Percentiles rank a stretch among this genome's conserved stretches.
Evolutionary conservation across 1,140 invertebrate genomes (phyloP).

Genomic region (Drosophila carrolli): DNA sequence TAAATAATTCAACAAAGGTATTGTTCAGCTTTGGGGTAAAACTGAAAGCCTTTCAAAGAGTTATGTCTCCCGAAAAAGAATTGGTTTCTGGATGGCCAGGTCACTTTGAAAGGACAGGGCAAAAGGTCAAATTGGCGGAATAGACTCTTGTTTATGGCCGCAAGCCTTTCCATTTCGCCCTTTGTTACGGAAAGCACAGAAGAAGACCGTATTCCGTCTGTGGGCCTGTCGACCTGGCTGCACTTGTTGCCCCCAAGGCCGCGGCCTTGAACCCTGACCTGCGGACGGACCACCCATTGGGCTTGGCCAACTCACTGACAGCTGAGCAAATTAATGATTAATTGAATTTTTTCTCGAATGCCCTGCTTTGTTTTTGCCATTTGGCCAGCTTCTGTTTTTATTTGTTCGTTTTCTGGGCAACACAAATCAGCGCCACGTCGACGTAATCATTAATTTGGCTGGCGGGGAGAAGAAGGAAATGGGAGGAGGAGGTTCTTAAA

Average conservation of each 20-base stretch:
- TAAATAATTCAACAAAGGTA: no score
- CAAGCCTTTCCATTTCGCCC: neutral
- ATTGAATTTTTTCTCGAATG: conserved; percentile 47
- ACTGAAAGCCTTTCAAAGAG: no score
- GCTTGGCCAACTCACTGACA: conserved; percentile 31
- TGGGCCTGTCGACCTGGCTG: neutral
- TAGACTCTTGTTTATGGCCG: neutral
- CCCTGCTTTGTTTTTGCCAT: conserved; percentile 6
- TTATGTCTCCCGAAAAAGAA: no score
- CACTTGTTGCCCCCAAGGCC: conserved; percentile 26
- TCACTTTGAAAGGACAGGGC: neutral
- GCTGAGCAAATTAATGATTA: conserved; percentile 68
- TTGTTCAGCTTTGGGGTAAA: no score
- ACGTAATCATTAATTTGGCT: conserved; percentile 37
- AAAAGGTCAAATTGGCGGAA: neutral
- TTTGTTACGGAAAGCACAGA: no score
- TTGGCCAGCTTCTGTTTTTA: neutral
- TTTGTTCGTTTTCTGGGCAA: conserved; percentile 6
- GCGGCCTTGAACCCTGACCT: conserved; percentile 20
- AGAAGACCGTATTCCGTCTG: no score
- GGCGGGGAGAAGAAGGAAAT: neutral
- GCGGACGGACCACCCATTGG: conserved; percentile 4
- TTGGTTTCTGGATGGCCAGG: no score
- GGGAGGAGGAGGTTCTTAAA: neutral
- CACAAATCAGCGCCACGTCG: conserved; percentile 20